phyloP scores from a whole-genome alignment of 2,113 vertebrate species.

The Xenopus laevis region DNA sequence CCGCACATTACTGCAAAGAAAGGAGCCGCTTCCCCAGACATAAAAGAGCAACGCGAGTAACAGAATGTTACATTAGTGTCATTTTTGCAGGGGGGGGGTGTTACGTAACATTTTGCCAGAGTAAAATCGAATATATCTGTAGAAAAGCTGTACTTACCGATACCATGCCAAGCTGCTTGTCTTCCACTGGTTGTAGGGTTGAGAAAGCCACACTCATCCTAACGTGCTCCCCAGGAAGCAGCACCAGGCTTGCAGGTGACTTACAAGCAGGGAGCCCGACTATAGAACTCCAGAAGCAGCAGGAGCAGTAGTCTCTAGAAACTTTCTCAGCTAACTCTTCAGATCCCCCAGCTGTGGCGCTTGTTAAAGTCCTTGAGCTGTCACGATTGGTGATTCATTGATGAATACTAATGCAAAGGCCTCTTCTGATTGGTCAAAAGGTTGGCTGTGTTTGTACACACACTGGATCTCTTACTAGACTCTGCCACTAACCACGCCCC shows the following conservation, averaged over 20 bases:
- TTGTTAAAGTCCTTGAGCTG: conserved; percentile 4
- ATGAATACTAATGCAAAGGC: neutral
- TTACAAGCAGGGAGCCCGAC: conserved; percentile 45
- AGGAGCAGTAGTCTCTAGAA: neutral
- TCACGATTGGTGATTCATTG: conserved; percentile 2
- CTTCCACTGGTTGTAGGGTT: conserved; percentile 49
- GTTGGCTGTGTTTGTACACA: conserved; percentile 26
- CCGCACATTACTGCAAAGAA: too few species aligned
- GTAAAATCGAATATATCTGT: too few species aligned
- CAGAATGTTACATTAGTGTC: too few species aligned
- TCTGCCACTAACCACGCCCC: neutral
- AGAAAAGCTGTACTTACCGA: conserved; percentile 22
- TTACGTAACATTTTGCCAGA: too few species aligned
- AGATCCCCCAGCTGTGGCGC: neutral
- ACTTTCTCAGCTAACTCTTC: neutral
- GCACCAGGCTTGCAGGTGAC: conserved; percentile 24
- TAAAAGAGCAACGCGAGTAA: too few species aligned
- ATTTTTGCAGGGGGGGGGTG: too few species aligned
- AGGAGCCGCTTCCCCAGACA: too few species aligned
- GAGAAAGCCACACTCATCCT: conserved; percentile 58
- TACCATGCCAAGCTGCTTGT: conserved; percentile 44
- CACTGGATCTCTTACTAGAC: neutral
- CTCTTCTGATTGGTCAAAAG: neutral
- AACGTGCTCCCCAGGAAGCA: neutral
- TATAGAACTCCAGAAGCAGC: conserved; percentile 47